Conservation (phyloP, 2,888 invertebrate species). For the Phrixothrix hirtus region DNA sequence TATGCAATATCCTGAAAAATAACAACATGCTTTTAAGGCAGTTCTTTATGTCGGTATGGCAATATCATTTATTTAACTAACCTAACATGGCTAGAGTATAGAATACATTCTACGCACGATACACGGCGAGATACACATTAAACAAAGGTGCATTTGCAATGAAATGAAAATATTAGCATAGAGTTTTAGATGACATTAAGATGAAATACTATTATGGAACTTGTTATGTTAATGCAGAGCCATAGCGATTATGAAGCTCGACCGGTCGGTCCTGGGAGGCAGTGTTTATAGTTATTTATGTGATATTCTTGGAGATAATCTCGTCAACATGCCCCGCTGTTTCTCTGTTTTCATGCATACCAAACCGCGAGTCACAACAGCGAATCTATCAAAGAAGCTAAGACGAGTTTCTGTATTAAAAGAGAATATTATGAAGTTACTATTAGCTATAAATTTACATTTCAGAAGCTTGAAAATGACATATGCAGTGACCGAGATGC, state of each 20-base stretch:
- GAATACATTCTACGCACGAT: conserved; percentile 15
- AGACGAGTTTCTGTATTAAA: background rate
- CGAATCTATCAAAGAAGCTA: conserved; percentile 12
- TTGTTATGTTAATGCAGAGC: conserved; percentile 54
- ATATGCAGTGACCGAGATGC: conserved; percentile 14
- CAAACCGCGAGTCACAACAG: conserved; percentile 25
- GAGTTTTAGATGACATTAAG: conserved; percentile 56
- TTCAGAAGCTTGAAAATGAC: conserved; percentile 17
- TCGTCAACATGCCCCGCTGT: conserved; percentile 36
- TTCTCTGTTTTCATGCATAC: conserved; percentile 27
- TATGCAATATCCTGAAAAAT: too few species aligned
- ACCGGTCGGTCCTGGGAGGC: conserved; percentile 51
- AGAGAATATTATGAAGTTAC: background rate
- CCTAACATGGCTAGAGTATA: conserved; percentile 4
- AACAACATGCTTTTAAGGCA: background rate
- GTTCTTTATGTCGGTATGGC: conserved; percentile 5
- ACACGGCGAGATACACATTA: conserved; percentile 41
- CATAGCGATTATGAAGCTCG: conserved; percentile 45
- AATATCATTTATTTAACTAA: conserved; percentile 9
- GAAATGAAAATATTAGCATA: conserved; percentile 56
- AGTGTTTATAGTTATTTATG: conserved; percentile 55
- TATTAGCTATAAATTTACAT: conserved; percentile 2
- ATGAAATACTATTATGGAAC: conserved; percentile 56
- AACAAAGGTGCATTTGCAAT: conserved; percentile 55
- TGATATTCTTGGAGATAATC: conserved; percentile 48